phyloP scores from a whole-genome alignment of 2,888 invertebrate species.

The Lycophotia porphyrea region DNA sequence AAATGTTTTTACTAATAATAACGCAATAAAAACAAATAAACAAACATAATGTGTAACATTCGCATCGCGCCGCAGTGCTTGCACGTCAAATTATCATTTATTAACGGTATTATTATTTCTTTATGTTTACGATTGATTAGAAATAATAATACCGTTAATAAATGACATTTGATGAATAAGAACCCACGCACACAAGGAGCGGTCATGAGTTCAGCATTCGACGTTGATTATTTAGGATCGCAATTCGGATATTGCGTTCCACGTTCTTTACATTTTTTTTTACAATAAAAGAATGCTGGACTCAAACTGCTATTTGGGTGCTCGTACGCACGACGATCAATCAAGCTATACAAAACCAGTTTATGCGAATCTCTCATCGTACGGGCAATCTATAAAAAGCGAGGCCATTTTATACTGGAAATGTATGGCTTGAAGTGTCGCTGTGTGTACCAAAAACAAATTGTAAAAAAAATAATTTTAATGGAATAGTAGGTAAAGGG shows the following conservation, averaged over 20 bases:
- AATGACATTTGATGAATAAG: slow-evolving; percentile 31
- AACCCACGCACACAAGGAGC: neutral
- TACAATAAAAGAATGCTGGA: slow-evolving; percentile 1
- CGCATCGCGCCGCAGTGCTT: slow-evolving; percentile 56
- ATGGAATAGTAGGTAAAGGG: neutral
- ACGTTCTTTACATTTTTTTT: neutral
- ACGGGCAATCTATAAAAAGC: neutral
- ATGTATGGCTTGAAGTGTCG: neutral
- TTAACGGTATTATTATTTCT: slow-evolving; percentile 15
- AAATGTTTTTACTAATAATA: slow-evolving; percentile 36
- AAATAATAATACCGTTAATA: slow-evolving; percentile 41
- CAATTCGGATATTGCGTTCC: neutral
- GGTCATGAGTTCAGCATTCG: slow-evolving; percentile 19
- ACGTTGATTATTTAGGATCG: slow-evolving; percentile 4
- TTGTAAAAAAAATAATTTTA: neutral
- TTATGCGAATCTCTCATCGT: neutral
- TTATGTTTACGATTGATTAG: slow-evolving; percentile 8
- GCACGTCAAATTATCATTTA: slow-evolving; percentile 41
- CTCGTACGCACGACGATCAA: neutral
- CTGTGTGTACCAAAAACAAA: neutral
- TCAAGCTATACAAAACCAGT: neutral
- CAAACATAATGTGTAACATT: slow-evolving; percentile 47
- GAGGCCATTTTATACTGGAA: neutral
- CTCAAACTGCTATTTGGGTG: slow-evolving; percentile 2
- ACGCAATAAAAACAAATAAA: slow-evolving; percentile 55